Evolutionary conservation across 1,140 invertebrate species (phyloP), one percentile per base, ranked within the genome.

Genomic region (Aphis gossypii): DNA sequence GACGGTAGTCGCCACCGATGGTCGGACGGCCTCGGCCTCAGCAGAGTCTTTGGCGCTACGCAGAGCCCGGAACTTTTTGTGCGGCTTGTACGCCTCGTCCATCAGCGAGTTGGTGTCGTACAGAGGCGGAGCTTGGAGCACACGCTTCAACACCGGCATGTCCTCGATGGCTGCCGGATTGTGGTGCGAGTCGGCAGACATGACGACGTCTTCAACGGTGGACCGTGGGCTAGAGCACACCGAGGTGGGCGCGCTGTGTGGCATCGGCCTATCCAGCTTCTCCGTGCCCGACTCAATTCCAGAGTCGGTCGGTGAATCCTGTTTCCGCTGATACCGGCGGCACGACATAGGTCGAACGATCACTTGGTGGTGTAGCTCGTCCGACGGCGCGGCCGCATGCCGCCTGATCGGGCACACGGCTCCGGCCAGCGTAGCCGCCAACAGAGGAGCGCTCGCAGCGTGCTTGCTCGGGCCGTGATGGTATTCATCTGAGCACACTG

Each of bases 21-120:
- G 96, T 94, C 95, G 94, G 48, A 96, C 95, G 1, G 96, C 96
- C 94, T 98, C 97, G 0, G 97, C 97, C 94, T 97, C 97, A 48
- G 97, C 97, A 9, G 96, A 97, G 94, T 98, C 97, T 94, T 97
- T 97, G 76, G 87, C 92, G 94, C 97, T 97, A 11, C 97, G 95
- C 94, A 98, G 95, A 0, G 97, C 97, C 8, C 98, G 96, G 96
- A 99, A 99, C 95, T 99, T 99, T 95, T 99, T 99, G 96, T 99
- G 98, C 86, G 98, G 98, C 95, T 98, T 98, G 96, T 99, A 99
- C 2, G 98, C 98, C 95, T 98, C 98, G 95, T 98, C 98, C 98
- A 99, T 98, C 76, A 99, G 95, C 2, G 97, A 97, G 94, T 98
- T 98, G 83, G 98, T 98, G 95, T 98, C 97, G 95, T 98, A 98